A percentile compares a stretch with the other conserved stretches of the same genome.
These are phyloP conservation scores for Pangasianodon hypophthalmus DNA, from an alignment of 2,113 vertebrate species.

Conservation along the genomic window DNA sequence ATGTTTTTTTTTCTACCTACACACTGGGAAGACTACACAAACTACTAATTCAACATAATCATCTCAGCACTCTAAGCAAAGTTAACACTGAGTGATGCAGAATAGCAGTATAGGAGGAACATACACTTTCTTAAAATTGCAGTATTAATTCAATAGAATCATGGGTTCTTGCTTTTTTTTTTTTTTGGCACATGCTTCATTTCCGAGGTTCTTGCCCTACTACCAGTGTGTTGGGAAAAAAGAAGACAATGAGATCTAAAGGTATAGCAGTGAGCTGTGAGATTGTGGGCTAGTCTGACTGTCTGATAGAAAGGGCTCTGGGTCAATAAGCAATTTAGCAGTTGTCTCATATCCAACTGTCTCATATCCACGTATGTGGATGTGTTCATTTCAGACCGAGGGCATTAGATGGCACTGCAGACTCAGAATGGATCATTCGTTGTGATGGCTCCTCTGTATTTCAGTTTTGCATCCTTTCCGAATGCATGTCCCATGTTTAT, in stretches of 20 bases:
- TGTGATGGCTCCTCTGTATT: background rate
- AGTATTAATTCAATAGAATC: too few relatives aligned
- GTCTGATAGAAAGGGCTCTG: background rate
- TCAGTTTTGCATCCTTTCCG: background rate
- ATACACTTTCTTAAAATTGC: background rate
- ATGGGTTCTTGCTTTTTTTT: too few relatives aligned
- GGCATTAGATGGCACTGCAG: constrained; percentile 34
- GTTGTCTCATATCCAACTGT: background rate
- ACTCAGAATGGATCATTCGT: background rate
- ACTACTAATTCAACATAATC: too few relatives aligned
- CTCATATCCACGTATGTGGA: background rate
- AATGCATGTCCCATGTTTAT: background rate
- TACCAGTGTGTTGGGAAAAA: background rate
- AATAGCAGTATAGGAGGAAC: background rate
- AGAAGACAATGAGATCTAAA: background rate
- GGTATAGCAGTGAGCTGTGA: background rate
- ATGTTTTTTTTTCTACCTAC: background rate
- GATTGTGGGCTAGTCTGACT: background rate
- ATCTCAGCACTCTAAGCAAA: too few relatives aligned
- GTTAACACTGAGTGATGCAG: background rate
- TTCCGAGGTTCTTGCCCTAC: background rate
- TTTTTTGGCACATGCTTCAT: background rate
- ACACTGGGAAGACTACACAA: too few relatives aligned
- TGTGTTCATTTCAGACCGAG: constrained; percentile 45
- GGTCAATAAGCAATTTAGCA: constrained; percentile 39